Conservation (phyloP, 2,113 vertebrate species). For the Choloepus hoffmanni region DNA sequence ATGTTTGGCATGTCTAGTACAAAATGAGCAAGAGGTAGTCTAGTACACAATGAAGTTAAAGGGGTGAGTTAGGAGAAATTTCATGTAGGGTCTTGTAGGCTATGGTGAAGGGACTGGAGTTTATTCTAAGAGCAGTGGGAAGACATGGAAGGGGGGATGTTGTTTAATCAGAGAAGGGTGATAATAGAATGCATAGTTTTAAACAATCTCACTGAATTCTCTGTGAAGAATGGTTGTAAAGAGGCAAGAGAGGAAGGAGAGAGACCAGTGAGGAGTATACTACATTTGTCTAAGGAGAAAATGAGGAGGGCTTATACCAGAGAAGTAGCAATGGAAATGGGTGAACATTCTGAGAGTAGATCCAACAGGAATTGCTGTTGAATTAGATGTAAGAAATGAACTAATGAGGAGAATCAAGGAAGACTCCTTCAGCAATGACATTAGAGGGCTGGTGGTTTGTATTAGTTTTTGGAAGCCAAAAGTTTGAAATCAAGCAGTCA, state of each 20-base stretch:
- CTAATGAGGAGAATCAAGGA: background rate
- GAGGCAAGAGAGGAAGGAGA: background rate
- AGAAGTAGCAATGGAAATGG: background rate
- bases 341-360: too few relatives aligned
- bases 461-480: too few relatives aligned
- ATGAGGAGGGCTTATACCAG: fast-evolving
- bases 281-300: background rate
- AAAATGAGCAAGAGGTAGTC: background rate
- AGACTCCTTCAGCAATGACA: background rate
- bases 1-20: too few relatives aligned
- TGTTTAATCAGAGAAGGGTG: background rate
- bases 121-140: background rate
- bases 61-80: background rate
- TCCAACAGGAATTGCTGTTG: background rate
- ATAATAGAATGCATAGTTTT: background rate
- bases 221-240: background rate
- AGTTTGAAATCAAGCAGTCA: too few relatives aligned
- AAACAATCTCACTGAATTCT: fast-evolving
- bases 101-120: background rate
- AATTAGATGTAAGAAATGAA: fast-evolving
- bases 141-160: background rate
- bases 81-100: background rate
- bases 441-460: too few relatives aligned
- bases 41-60: background rate
- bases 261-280: background rate